These are phyloP conservation scores for Bovichtus diacanthus DNA, from an alignment of 2,797 vertebrate genomes.

Conservation along the genomic window DNA sequence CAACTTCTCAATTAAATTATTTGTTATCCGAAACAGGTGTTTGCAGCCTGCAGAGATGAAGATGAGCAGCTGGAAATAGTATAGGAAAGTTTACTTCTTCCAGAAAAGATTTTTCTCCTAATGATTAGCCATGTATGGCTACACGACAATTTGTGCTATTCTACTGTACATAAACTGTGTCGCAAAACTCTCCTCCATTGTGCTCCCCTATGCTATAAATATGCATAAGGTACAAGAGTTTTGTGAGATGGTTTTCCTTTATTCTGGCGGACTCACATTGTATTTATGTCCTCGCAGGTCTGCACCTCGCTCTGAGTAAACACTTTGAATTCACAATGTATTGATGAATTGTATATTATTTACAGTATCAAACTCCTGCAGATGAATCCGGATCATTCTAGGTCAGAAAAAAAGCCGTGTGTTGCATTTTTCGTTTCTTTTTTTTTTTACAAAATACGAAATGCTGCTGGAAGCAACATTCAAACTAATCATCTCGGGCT, in stretches of 20 bases:
- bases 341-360: constrained; percentile 7
- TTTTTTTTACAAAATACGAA: constrained; percentile 4
- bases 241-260: neutral
- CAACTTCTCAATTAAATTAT: constrained; percentile 33
- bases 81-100: constrained; percentile 23
- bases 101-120: neutral
- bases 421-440: neutral
- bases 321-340: neutral
- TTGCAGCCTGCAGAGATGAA: constrained; percentile 29
- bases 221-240: neutral
- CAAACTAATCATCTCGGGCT: neutral
- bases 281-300: neutral
- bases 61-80: constrained; percentile 42
- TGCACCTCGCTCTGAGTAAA: neutral
- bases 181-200: neutral
- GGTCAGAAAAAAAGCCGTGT: neutral
- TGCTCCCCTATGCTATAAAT: neutral
- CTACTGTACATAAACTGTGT: neutral
- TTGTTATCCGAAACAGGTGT: constrained; percentile 40
- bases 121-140: neutral
- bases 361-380: constrained; percentile 1
- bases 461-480: neutral
- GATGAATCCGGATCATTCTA: neutral
- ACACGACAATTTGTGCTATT: neutral
- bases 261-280: neutral